These are phyloP conservation scores for Cygnus buccinator DNA, from an alignment of 2,113 vertebrate species.

Conservation along the genomic window DNA sequence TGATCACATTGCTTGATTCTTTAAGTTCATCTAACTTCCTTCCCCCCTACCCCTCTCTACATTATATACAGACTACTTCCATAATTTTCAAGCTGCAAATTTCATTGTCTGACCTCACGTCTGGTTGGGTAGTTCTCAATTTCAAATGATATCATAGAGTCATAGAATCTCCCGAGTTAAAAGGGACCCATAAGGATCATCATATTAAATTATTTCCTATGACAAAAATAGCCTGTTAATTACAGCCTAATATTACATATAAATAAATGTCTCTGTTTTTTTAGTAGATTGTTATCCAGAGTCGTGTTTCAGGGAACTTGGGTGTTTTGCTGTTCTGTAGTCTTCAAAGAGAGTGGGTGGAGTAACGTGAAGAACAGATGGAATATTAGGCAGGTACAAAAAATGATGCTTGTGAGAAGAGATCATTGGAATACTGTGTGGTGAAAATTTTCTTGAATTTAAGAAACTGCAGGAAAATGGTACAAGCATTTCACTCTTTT, in stretches of 20 bases:
- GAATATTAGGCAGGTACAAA: background rate
- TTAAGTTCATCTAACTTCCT: background rate
- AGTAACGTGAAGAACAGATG: background rate
- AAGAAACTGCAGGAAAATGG: background rate
- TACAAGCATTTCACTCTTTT: background rate
- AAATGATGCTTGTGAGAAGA: background rate
- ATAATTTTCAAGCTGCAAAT: background rate
- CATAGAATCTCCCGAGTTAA: too few species aligned
- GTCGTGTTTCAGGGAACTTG: background rate
- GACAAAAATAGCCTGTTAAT: background rate
- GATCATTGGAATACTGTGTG: background rate
- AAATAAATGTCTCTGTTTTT: background rate
- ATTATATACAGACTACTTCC: background rate
- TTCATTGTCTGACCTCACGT: background rate
- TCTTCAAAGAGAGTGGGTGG: background rate
- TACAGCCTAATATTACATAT: background rate
- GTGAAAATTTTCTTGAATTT: background rate
- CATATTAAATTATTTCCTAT: background rate
- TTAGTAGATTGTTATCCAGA: background rate
- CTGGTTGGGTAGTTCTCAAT: background rate
- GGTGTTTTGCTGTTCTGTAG: background rate
- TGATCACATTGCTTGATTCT: background rate
- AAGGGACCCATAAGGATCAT: too few species aligned
- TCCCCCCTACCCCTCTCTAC: background rate
- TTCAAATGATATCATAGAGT: background rate